Conservation (phyloP, 2,797 vertebrate genomes). For the Rhinichthys osculus region DNA sequence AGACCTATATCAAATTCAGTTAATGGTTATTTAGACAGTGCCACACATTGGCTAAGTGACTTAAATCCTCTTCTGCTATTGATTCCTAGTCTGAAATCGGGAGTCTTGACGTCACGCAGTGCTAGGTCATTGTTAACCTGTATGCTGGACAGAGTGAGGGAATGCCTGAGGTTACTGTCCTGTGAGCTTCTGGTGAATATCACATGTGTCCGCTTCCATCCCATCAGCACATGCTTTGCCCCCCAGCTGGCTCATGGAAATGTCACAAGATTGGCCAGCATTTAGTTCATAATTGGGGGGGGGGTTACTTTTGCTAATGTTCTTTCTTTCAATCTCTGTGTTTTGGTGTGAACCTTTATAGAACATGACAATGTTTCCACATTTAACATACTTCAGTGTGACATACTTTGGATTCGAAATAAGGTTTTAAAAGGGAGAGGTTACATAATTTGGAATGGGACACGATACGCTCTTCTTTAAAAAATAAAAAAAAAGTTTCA, state of each 20-base stretch:
- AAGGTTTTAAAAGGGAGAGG: background rate
- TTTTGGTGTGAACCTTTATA: background rate
- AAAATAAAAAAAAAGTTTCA: background rate
- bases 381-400: background rate
- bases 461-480: background rate
- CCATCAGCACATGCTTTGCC: slow-evolving; percentile 50
- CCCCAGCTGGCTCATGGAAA: slow-evolving; percentile 53
- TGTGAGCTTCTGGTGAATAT: slow-evolving; percentile 62
- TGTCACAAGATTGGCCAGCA: slow-evolving; percentile 48
- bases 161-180: slow-evolving; percentile 53
- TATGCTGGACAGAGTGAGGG: slow-evolving; percentile 43
- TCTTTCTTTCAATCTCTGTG: slow-evolving; percentile 3
- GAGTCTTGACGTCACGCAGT: too few species aligned
- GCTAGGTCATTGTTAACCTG: slow-evolving; percentile 39
- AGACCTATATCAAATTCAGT: background rate
- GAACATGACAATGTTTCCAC: background rate
- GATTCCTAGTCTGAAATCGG: slow-evolving; percentile 9
- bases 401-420: background rate
- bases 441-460: background rate
- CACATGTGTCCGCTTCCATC: slow-evolving; percentile 40
- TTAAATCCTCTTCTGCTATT: background rate
- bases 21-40: background rate
- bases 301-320: slow-evolving; percentile 42
- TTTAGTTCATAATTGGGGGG: slow-evolving; percentile 48
- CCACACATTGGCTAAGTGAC: background rate